A percentile compares a stretch with the other conserved stretches of the same genome.
These are phyloP conservation scores for Gadopsis bispinosus DNA, from an alignment of 2,797 vertebrate species.

Conservation along the genomic window DNA sequence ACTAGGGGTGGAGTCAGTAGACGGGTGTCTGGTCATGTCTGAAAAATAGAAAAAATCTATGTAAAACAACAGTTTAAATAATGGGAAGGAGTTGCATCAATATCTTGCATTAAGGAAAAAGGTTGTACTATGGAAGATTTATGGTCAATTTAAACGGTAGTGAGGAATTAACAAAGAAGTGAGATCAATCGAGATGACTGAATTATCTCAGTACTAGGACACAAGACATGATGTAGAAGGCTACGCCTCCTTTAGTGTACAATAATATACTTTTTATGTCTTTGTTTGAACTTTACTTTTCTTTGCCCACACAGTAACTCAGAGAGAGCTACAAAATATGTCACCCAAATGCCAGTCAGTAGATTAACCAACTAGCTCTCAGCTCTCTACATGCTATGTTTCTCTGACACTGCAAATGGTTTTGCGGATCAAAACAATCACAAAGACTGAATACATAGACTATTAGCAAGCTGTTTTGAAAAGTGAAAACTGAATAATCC, in stretches of 20 bases:
- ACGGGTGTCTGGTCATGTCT: slow-evolving; percentile 86
- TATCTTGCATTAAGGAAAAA: background rate
- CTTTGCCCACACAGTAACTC: slow-evolving; percentile 29
- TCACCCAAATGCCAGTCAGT: slow-evolving; percentile 60
- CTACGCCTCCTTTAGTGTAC: slow-evolving; percentile 2
- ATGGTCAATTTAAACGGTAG: background rate
- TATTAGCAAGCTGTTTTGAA: background rate
- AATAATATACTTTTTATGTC: slow-evolving; percentile 29
- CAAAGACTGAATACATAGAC: background rate
- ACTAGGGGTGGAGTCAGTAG: slow-evolving; percentile 85
- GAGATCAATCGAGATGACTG: background rate
- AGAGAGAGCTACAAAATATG: slow-evolving; percentile 40
- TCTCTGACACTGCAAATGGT: slow-evolving; percentile 20
- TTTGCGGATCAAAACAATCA: slow-evolving; percentile 21
- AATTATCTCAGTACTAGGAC: background rate
- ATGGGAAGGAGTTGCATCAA: background rate
- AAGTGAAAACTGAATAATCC: background rate
- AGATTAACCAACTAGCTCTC: slow-evolving; percentile 46
- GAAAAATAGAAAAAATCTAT: slow-evolving; percentile 56
- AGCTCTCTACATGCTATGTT: background rate
- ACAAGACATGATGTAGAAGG: slow-evolving; percentile 11
- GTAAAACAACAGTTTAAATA: slow-evolving; percentile 9
- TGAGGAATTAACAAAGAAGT: slow-evolving; percentile 10
- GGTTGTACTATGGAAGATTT: background rate
- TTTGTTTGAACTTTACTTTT: slow-evolving; percentile 34